Conservation (phyloP, 2,888 invertebrate species). For the Amphipoea lucens region DNA sequence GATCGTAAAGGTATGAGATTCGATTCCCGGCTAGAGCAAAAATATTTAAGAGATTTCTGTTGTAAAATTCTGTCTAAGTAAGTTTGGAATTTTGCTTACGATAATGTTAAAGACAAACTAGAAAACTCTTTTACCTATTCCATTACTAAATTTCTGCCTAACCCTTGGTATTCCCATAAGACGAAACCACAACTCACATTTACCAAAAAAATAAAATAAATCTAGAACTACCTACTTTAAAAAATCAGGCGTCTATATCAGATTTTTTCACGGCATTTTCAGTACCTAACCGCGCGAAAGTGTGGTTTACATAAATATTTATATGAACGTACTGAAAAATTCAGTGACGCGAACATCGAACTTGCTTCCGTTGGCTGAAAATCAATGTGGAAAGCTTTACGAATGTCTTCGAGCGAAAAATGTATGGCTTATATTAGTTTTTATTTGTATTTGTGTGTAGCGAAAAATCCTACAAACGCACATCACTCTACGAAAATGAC, state of each 20-base stretch:
- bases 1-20: too few relatives aligned
- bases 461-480: neutral
- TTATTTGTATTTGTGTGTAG: neutral
- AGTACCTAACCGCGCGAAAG: constrained; percentile 28
- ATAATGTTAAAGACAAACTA: neutral
- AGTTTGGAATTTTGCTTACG: neutral
- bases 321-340: constrained; percentile 62
- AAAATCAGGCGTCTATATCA: constrained; percentile 8
- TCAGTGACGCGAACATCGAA: constrained; percentile 59
- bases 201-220: too few relatives aligned
- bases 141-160: neutral
- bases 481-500: neutral
- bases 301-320: constrained; percentile 57
- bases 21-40: neutral
- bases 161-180: neutral
- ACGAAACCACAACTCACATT: neutral
- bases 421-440: constrained; percentile 37
- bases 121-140: neutral
- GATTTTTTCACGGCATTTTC: constrained; percentile 30
- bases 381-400: constrained; percentile 58
- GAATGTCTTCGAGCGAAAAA: constrained; percentile 46
- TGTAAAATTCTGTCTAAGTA: neutral
- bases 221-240: neutral
- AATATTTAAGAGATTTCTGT: neutral
- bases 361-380: constrained; percentile 53